These are phyloP conservation scores for Formica aserva DNA, from an alignment of 2,888 invertebrate species.

Conservation along the genomic window DNA sequence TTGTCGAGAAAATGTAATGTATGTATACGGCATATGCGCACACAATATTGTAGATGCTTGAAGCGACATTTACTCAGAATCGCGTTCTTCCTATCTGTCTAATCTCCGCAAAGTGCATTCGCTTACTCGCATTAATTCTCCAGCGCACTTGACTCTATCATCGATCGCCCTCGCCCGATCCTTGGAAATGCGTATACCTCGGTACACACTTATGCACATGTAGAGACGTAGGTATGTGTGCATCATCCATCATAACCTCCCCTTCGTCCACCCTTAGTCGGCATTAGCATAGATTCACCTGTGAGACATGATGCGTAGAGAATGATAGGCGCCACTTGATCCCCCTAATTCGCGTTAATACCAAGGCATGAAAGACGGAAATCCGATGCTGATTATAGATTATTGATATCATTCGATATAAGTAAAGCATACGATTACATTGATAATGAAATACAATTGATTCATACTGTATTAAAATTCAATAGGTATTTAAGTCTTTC, in stretches of 20 bases:
- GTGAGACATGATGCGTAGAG: constrained; percentile 13
- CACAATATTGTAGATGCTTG: background rate
- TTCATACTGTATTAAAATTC: background rate
- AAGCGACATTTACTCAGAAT: constrained; percentile 36
- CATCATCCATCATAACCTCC: constrained; percentile 30
- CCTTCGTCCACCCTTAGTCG: background rate
- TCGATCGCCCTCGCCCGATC: constrained; percentile 12
- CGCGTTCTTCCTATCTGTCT: constrained; percentile 65
- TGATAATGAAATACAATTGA: background rate
- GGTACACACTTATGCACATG: background rate
- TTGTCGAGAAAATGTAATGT: background rate
- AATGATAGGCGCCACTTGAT: constrained; percentile 3
- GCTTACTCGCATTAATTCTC: constrained; percentile 58
- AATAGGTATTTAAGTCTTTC: background rate
- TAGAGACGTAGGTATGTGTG: background rate
- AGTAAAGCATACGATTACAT: background rate
- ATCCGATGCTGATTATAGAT: background rate
- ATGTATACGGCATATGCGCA: background rate
- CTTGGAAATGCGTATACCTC: constrained; percentile 22
- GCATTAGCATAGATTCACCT: constrained; percentile 43
- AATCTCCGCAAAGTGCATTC: constrained; percentile 72
- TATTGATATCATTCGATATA: background rate
- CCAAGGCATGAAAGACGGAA: background rate
- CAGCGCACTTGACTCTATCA: constrained; percentile 41
- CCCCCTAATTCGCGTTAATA: constrained; percentile 17